Evolutionary conservation across 2,888 invertebrate species (phyloP).

Genomic region (Tenthredo distinguenda): DNA sequence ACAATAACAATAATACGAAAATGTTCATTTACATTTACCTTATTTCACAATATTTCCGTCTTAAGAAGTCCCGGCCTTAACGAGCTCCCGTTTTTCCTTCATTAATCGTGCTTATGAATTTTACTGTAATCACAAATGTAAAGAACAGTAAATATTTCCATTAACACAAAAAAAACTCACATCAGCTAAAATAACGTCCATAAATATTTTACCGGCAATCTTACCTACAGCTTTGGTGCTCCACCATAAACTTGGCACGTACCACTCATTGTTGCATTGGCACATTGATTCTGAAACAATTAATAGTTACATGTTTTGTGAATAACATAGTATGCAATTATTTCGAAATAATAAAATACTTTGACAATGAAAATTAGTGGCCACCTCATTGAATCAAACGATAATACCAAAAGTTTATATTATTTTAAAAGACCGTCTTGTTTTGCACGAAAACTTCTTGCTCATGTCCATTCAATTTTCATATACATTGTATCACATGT

Average conservation of each 20-base stretch:
- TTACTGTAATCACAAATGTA: conserved; percentile 7
- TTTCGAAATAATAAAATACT: neutral
- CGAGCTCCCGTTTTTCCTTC: neutral
- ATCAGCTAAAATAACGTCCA: neutral
- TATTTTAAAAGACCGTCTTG: neutral
- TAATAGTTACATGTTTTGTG: conserved; percentile 27
- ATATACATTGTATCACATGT: conserved; percentile 10
- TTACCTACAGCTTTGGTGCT: conserved; percentile 39
- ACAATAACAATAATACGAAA: neutral
- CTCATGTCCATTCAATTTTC: conserved; percentile 24
- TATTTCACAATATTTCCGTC: conserved; percentile 33
- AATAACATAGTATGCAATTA: conserved; percentile 7
- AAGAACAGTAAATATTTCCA: neutral
- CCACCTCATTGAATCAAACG: neutral
- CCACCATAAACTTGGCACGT: conserved; percentile 44
- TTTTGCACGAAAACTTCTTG: neutral
- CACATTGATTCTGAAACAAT: conserved; percentile 47
- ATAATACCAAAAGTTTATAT: neutral
- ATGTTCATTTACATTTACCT: neutral
- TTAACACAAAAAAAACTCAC: neutral
- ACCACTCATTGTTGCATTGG: conserved; percentile 41
- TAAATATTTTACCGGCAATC: conserved; percentile 28
- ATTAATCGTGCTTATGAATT: conserved; percentile 1
- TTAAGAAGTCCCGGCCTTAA: conserved; percentile 21
- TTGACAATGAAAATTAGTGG: conserved; percentile 23